These are phyloP conservation scores for Chaenodraco wilsoni DNA, from an alignment of 2,797 vertebrate species.

Conservation along the genomic window DNA sequence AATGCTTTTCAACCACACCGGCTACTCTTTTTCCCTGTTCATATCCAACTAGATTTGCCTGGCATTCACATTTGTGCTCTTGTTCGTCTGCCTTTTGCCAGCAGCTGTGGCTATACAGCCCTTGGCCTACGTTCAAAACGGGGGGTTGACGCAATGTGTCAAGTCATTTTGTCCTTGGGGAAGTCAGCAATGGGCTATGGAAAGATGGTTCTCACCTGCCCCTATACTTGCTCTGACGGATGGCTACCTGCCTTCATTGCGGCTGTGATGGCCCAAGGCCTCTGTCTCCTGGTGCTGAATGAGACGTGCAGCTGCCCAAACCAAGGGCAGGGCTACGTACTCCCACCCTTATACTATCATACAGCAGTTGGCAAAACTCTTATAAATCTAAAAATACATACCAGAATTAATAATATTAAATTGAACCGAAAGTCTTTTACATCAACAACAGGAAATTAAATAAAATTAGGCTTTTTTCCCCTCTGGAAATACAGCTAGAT, in stretches of 20 bases:
- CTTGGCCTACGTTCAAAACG: constrained; percentile 78
- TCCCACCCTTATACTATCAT: constrained; percentile 3
- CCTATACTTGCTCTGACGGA: constrained; percentile 85
- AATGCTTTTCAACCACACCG: constrained; percentile 47
- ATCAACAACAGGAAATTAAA: neutral
- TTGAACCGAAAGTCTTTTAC: neutral
- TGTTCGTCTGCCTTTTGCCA: constrained; percentile 66
- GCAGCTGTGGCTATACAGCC: constrained; percentile 80
- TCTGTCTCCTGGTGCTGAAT: constrained; percentile 82
- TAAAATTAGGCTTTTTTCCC: neutral
- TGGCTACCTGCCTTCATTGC: constrained; percentile 84
- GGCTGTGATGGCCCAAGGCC: constrained; percentile 81
- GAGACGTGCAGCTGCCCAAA: constrained; percentile 78
- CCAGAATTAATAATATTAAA: neutral
- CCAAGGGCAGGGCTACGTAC: constrained; percentile 44
- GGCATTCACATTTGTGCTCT: constrained; percentile 56
- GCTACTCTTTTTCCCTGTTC: constrained; percentile 31
- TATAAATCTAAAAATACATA: neutral
- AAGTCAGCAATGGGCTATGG: constrained; percentile 84
- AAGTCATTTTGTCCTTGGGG: constrained; percentile 91
- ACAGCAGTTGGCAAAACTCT: neutral
- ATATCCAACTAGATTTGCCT: constrained; percentile 35
- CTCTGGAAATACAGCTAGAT: neutral
- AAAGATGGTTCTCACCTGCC: constrained; percentile 91
- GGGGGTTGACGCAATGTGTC: constrained; percentile 84